Evolutionary conservation across 53 echinoderm and acorn worm genomes (phyloP).

Genomic region (Antedon mediterranea): DNA sequence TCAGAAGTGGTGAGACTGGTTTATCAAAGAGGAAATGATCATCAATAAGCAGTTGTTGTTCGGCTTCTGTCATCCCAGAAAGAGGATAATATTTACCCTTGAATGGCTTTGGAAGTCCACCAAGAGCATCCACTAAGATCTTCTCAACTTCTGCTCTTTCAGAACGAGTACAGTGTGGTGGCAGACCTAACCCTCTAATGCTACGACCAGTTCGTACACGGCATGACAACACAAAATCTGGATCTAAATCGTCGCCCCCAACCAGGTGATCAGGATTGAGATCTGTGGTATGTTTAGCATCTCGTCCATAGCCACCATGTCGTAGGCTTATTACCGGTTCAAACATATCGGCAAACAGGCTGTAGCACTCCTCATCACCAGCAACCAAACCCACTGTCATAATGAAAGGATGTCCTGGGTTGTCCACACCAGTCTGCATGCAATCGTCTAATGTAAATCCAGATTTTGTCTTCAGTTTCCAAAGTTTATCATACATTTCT

Average conservation of each 20-base stretch:
- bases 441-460: constrained; percentile 58
- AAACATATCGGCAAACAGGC: constrained; percentile 61
- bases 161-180: constrained; percentile 46
- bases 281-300: constrained; percentile 66
- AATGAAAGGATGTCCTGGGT: constrained; percentile 95
- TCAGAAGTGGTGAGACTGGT: constrained; percentile 76
- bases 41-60: constrained; percentile 78
- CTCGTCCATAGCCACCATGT: constrained; percentile 53
- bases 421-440: constrained; percentile 91
- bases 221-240: constrained; percentile 77
- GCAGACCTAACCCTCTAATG: constrained; percentile 64
- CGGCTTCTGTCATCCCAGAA: constrained; percentile 76
- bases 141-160: constrained; percentile 61
- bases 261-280: constrained; percentile 47
- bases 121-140: constrained; percentile 46
- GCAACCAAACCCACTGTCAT: constrained; percentile 83
- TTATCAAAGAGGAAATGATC: constrained; percentile 97
- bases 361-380: constrained; percentile 86
- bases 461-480: constrained; percentile 46
- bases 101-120: constrained; percentile 44
- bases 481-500: constrained; percentile 57
- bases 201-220: constrained; percentile 80
- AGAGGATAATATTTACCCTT: constrained; percentile 82
- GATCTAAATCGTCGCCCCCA: constrained; percentile 71
- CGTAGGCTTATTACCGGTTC: constrained; percentile 76